Evolutionary conservation across 2,113 vertebrate species (phyloP).

Genomic region (Entomyzon cyanotis): DNA sequence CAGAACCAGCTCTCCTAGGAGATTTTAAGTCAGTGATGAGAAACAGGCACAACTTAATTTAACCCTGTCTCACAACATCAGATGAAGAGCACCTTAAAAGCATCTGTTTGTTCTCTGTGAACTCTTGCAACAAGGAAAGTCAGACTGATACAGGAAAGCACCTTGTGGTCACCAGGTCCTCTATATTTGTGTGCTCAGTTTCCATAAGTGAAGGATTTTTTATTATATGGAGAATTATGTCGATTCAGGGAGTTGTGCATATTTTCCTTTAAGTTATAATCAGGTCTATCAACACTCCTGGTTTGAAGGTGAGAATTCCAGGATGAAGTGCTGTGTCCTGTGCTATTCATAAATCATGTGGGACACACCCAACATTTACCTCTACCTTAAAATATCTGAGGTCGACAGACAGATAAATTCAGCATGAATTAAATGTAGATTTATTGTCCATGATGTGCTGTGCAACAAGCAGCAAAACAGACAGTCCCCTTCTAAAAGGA

Average conservation of each 20-base stretch:
- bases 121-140: neutral
- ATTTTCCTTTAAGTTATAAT: neutral
- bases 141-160: neutral
- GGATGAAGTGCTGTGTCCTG: neutral
- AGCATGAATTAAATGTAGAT: neutral
- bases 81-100: neutral
- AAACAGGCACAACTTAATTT: neutral
- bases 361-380: accelerated
- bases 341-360: neutral
- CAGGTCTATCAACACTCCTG: neutral
- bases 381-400: neutral
- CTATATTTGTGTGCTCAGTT: neutral
- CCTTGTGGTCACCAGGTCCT: neutral
- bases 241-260: neutral
- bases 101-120: neutral
- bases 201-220: neutral
- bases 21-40: neutral
- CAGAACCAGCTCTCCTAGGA: neutral
- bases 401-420: neutral
- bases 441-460: neutral
- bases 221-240: neutral
- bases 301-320: neutral
- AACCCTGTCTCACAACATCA: neutral
- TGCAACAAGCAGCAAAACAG: neutral
- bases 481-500: neutral